These are phyloP conservation scores for Dinoponera quadriceps DNA, from an alignment of 1,140 invertebrate genomes.

Conservation along the genomic window DNA sequence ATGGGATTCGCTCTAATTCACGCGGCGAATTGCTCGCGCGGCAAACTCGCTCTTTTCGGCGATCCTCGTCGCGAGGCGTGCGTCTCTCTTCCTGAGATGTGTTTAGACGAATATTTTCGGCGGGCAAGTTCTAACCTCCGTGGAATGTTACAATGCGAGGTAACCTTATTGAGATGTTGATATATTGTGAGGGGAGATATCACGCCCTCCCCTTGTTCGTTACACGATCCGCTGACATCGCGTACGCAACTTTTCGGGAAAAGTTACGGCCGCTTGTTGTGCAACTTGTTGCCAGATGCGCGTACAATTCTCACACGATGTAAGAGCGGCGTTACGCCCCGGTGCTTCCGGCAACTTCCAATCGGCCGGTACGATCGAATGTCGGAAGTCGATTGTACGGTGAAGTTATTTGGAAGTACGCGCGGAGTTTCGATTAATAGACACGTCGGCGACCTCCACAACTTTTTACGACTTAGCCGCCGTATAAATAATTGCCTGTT, in stretches of 20 bases:
- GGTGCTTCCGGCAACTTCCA: slow-evolving; percentile 8
- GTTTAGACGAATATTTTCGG: too few relatives aligned
- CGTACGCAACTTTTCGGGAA: background rate
- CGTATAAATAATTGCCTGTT: slow-evolving; percentile 55
- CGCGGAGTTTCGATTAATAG: slow-evolving; percentile 10
- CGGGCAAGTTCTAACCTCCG: too few relatives aligned
- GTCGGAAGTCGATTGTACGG: slow-evolving; percentile 22
- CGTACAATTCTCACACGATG: slow-evolving; percentile 12
- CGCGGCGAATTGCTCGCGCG: background rate
- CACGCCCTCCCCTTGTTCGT: too few relatives aligned
- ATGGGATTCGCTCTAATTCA: slow-evolving; percentile 30
- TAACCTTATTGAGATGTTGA: too few relatives aligned
- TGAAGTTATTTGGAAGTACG: background rate
- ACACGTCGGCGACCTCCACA: background rate
- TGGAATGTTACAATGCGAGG: too few relatives aligned
- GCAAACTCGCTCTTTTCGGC: background rate
- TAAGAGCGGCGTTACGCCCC: slow-evolving; percentile 6
- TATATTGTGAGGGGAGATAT: too few relatives aligned
- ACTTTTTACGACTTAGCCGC: slow-evolving; percentile 48
- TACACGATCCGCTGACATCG: background rate
- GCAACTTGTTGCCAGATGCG: slow-evolving; percentile 49
- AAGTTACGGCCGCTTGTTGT: slow-evolving; percentile 40
- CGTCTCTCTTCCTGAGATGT: too few relatives aligned
- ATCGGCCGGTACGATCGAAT: background rate
- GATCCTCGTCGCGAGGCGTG: background rate